Evolutionary conservation across 2,797 vertebrate genomes (phyloP).

Genomic region (Premnoplex brunnescens): DNA sequence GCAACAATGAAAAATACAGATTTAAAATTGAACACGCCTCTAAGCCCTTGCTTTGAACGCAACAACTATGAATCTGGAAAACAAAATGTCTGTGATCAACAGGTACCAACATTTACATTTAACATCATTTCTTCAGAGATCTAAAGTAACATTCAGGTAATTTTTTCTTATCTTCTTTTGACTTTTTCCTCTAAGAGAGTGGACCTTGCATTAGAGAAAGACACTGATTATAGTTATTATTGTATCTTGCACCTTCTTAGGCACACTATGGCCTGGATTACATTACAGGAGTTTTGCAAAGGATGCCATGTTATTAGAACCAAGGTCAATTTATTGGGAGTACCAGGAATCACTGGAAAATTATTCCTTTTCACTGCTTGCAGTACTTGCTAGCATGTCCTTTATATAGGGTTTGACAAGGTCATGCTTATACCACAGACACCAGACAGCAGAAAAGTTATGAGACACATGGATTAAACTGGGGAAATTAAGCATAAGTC

Average conservation of each 20-base stretch:
- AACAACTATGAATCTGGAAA: not conserved
- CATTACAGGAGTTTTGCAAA: not conserved
- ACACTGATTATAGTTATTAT: not conserved
- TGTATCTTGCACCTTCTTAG: not conserved
- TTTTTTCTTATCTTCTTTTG: not conserved
- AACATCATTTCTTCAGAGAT: not conserved
- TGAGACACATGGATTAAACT: not conserved
- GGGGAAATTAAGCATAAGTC: not conserved
- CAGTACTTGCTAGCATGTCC: not conserved
- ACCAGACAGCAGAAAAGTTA: not conserved
- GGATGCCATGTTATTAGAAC: not conserved
- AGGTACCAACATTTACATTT: not conserved
- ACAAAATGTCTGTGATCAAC: not conserved
- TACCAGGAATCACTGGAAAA: not conserved
- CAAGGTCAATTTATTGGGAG: not conserved
- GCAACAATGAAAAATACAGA: not conserved
- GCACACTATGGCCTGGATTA: not conserved
- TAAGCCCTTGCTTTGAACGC: not conserved
- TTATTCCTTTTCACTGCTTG: not conserved
- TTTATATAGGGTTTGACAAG: not conserved
- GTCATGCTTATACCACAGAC: not conserved
- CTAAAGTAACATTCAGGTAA: not conserved
- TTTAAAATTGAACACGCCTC: not conserved
- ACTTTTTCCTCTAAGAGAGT: not conserved
- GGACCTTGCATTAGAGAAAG: not conserved